phyloP scores from a whole-genome alignment of 2,113 vertebrate species.

The Mesitornis unicolor region DNA sequence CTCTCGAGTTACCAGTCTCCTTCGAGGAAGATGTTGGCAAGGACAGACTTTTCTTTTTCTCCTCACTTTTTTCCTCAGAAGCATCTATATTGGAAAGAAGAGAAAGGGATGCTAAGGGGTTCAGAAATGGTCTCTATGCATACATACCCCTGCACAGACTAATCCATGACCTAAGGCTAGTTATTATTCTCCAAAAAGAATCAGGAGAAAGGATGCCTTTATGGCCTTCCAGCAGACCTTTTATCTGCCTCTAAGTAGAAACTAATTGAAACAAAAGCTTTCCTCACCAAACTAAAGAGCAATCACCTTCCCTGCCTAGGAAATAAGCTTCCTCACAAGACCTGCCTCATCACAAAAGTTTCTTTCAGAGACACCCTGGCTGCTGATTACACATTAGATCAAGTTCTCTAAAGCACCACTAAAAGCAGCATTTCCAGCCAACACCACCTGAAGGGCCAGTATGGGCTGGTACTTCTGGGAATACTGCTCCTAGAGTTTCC shows the following conservation, averaged over 20 bases:
- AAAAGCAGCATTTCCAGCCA: not conserved
- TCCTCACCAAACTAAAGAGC: not conserved
- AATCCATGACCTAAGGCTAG: not conserved
- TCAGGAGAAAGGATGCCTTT: not conserved
- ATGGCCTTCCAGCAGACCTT: not conserved
- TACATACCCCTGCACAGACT: not conserved
- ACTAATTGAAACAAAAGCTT: not conserved
- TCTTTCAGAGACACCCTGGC: not conserved
- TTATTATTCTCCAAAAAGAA: not conserved
- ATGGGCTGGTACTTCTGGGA: not conserved
- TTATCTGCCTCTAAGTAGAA: not conserved
- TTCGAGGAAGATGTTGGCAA: conserved; percentile 81
- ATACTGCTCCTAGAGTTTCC: not conserved
- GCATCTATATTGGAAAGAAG: conserved; percentile 63
- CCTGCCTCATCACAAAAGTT: not conserved
- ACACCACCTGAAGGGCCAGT: not conserved
- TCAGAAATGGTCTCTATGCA: not conserved
- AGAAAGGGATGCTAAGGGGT: not conserved
- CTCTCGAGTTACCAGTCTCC: conserved; percentile 74
- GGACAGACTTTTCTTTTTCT: conserved; percentile 79
- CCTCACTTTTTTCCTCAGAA: conserved; percentile 82
- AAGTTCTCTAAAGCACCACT: not conserved
- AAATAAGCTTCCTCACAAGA: not conserved
- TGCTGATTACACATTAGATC: not conserved
- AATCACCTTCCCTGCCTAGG: not conserved